Evolutionary conservation across 2,888 invertebrate species (phyloP).

Genomic region (Microlaimidae sp.): DNA sequence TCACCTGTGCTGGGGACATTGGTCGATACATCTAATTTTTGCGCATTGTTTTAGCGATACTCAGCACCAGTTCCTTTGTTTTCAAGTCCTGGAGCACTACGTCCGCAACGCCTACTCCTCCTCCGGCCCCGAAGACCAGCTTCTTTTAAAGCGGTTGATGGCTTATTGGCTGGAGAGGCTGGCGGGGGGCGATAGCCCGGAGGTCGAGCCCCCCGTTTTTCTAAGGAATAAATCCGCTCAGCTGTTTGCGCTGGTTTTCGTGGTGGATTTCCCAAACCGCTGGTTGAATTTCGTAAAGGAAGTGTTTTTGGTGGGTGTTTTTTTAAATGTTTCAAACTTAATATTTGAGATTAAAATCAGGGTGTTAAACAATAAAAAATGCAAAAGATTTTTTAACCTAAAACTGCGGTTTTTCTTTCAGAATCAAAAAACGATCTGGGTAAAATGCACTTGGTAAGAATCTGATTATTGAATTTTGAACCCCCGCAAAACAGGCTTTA

Average conservation of each 20-base stretch:
- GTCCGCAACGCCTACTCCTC: conserved; percentile 23
- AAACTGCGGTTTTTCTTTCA: no score
- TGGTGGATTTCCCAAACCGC: conserved; percentile 42
- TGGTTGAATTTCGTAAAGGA: conserved; percentile 45
- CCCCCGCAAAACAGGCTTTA: no score
- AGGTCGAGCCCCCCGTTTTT: conserved; percentile 32
- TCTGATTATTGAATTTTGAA: no score
- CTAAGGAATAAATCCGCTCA: conserved; percentile 46
- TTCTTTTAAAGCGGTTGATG: conserved; percentile 19
- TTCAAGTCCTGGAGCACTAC: conserved; percentile 40
- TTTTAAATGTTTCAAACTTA: no score
- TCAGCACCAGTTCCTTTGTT: conserved; percentile 38
- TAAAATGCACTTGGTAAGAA: no score
- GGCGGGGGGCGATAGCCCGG: not conserved
- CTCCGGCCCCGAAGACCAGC: conserved; percentile 10
- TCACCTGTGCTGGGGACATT: no score
- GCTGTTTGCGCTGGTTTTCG: conserved; percentile 43
- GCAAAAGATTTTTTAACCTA: no score
- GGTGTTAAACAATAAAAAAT: no score
- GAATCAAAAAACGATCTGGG: no score
- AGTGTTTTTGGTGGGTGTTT: conserved; percentile 22
- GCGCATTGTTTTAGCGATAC: conserved; percentile 37
- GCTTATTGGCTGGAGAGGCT: conserved; percentile 20
- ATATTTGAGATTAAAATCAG: no score
- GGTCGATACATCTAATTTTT: no score